Conservation (phyloP, 2,113 vertebrate species). For the Equus quagga region DNA sequence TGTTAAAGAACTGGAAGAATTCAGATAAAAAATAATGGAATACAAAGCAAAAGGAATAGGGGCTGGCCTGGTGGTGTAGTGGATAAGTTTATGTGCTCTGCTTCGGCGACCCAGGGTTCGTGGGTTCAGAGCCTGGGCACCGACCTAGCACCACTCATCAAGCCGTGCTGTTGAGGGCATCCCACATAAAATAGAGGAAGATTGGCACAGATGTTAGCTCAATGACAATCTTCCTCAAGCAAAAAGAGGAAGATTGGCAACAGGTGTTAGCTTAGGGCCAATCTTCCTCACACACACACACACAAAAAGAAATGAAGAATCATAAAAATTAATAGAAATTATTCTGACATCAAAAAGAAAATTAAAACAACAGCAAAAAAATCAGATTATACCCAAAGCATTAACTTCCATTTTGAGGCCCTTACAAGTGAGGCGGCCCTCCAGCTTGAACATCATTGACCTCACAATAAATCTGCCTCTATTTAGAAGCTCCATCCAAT, state of each 20-base stretch:
- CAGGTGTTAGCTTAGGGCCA: too few relatives aligned
- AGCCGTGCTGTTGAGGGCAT: too few relatives aligned
- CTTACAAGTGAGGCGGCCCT: not conserved
- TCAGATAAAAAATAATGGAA: constrained; percentile 1
- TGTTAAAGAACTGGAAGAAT: not conserved
- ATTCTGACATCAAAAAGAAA: not conserved
- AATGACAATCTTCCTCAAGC: too few relatives aligned
- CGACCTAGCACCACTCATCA: too few relatives aligned
- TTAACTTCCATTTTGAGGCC: not conserved
- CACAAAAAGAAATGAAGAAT: not conserved
- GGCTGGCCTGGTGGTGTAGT: too few relatives aligned
- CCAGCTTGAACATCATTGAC: not conserved
- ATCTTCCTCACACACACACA: too few relatives aligned
- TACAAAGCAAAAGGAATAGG: not conserved
- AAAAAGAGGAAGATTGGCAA: too few relatives aligned
- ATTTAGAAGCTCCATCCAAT: not conserved
- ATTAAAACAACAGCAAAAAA: not conserved
- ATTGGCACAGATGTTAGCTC: too few relatives aligned
- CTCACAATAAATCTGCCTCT: not conserved
- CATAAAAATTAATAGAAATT: not conserved
- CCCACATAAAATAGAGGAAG: too few relatives aligned
- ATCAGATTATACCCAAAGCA: not conserved
- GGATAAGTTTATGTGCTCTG: too few relatives aligned
- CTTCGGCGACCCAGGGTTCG: too few relatives aligned
- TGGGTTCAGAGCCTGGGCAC: too few relatives aligned